Base-by-base conservation (phyloP, 1,140 invertebrate species). In the Druon quercuslanigerum region DNA sequence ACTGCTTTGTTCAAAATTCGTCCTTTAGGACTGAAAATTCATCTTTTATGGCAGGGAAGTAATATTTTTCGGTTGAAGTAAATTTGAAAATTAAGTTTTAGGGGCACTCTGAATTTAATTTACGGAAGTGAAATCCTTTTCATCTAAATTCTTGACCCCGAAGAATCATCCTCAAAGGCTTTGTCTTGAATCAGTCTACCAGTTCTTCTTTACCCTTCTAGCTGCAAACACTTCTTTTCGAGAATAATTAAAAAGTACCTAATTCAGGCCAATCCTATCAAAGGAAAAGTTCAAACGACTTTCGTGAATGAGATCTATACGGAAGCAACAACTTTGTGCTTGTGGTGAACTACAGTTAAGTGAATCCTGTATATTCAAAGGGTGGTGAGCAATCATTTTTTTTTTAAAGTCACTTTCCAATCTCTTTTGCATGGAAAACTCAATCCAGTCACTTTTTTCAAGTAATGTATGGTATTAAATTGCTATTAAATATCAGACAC, bases 251-350 rank as follows among this genome's bases (percentile, higher is more conserved):
- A 33, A 46, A 46, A 66, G 60, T 16, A 40, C n/a, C 60, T 66
- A 40, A 33, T 66, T 66, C 14, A 66, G 60, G 60, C 46, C 60
- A 66, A 66, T 46, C 14, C 20, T 66, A 14, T 40, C 60, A 66
- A 66, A 66, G 60, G 25, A 66, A 66, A 66, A 66, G 60, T 66
- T 66, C 13, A 66, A 66, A 40, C 60, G 60, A 40, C 25, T 66
- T 40, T 66, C 60, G 33, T 60, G 60, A 66, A 66, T 66, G 25
- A 66, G 60, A 40, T 40, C 33, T 66, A 5, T 11, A 40, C 33
- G 60, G 60, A 66, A 40, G 60, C 60, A 66, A 66, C 60, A 66
- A 66, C n/a, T 40, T 46, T 66, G 33, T 66, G 33, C 60, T 46
- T 66, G 60, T 33, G 60, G 60, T 66, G 40, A 66, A 66, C 60